Evolutionary conservation across 2,797 vertebrate species (phyloP).

Genomic region (Propithecus perrieri): DNA sequence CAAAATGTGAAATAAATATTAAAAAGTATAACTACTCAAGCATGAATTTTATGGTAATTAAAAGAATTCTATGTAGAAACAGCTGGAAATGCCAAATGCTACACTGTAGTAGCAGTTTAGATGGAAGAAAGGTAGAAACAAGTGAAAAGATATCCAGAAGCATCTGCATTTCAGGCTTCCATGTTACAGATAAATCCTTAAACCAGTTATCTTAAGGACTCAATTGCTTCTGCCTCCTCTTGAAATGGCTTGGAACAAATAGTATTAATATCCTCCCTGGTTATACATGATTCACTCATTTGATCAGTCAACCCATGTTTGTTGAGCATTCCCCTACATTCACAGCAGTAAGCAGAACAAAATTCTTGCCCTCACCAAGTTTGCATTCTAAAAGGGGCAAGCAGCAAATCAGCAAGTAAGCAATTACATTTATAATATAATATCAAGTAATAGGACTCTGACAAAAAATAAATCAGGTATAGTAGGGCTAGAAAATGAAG

Average conservation of each 20-base stretch:
- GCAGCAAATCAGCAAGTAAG: background rate
- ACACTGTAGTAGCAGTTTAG: background rate
- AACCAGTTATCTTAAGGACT: background rate
- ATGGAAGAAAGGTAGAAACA: background rate
- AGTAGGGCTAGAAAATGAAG: background rate
- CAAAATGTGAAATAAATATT: conserved; percentile 5
- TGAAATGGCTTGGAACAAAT: background rate
- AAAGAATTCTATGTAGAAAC: background rate
- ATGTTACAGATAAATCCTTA: background rate
- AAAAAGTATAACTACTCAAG: background rate
- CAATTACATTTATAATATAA: background rate
- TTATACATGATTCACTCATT: background rate
- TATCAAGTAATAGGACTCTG: background rate
- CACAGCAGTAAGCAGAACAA: background rate
- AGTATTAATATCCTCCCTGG: background rate
- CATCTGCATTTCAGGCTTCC: background rate
- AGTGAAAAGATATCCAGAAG: background rate
- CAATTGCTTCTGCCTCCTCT: background rate
- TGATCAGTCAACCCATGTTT: background rate
- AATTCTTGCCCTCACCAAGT: background rate
- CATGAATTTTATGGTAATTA: background rate
- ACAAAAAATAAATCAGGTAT: background rate
- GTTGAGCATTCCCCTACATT: background rate
- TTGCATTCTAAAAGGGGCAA: background rate
- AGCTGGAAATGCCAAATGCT: background rate